Conservation (phyloP, 2,888 invertebrate species). For the Xestia rhomboidea region DNA sequence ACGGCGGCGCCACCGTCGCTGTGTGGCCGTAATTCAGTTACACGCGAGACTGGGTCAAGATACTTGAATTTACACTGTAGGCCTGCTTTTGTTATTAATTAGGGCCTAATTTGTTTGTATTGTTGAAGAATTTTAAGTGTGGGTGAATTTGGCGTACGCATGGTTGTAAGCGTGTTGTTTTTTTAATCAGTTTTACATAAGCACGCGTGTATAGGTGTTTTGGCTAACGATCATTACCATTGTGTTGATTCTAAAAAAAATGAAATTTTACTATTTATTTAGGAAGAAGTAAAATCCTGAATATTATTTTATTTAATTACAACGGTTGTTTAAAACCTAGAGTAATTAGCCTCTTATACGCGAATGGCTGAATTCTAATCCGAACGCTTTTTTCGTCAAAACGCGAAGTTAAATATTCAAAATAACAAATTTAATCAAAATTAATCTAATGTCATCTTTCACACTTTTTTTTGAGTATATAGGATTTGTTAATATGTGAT, state of each 20-base stretch:
- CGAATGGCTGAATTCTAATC: too few relatives aligned
- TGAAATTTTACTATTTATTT: not conserved
- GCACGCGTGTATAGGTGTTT: not conserved
- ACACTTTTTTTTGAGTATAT: not conserved
- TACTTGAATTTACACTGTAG: conserved; percentile 46
- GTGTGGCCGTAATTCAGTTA: conserved; percentile 81
- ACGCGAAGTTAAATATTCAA: too few relatives aligned
- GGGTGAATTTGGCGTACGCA: not conserved
- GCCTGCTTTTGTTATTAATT: conserved; percentile 43
- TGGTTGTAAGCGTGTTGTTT: not conserved
- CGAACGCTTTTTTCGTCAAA: too few relatives aligned
- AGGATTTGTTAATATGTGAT: not conserved
- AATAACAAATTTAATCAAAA: too few relatives aligned
- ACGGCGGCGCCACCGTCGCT: conserved; percentile 71
- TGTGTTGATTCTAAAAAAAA: not conserved
- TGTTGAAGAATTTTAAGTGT: conserved; percentile 7
- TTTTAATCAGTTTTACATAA: not conserved
- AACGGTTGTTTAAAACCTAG: too few relatives aligned
- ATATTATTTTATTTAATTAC: too few relatives aligned
- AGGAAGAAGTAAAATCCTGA: not conserved
- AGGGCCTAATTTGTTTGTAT: conserved; percentile 45
- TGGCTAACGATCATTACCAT: not conserved
- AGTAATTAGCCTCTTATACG: too few relatives aligned
- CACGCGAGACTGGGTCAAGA: conserved; percentile 66
- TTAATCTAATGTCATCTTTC: too few relatives aligned